Evolutionary conservation across 2,888 invertebrate species (phyloP).

Genomic region (Dioctria linearis): DNA sequence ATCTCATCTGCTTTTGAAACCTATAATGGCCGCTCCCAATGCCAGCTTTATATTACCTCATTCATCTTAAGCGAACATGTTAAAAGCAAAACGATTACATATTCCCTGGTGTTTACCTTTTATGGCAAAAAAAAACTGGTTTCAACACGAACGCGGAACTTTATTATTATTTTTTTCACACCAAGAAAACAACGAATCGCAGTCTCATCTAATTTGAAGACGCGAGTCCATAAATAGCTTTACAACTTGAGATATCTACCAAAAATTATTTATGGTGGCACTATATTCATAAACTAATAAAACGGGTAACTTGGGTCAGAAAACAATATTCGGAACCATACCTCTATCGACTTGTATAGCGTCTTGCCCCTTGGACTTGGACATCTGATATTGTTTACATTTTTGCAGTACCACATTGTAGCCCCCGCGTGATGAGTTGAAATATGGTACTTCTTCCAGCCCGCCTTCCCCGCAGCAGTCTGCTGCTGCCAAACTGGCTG

Average conservation of each 20-base stretch:
- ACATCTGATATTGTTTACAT: not conserved
- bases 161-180: too few relatives aligned
- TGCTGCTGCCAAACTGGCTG: too few relatives aligned
- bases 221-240: not conserved
- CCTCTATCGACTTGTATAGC: not conserved
- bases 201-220: too few relatives aligned
- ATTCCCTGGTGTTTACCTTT: too few relatives aligned
- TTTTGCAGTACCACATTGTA: not conserved
- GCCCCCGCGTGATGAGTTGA: not conserved
- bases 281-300: slow-evolving; percentile 9
- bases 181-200: too few relatives aligned
- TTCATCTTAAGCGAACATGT: too few relatives aligned
- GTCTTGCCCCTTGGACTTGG: not conserved
- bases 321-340: not conserved
- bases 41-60: too few relatives aligned
- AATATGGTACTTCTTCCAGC: not conserved
- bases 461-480: not conserved
- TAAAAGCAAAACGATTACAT: too few relatives aligned
- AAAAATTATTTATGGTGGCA: slow-evolving; percentile 16
- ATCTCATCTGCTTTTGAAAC: too few relatives aligned
- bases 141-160: too few relatives aligned
- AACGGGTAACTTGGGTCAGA: not conserved
- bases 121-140: too few relatives aligned
- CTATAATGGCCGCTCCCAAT: too few relatives aligned
- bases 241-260: slow-evolving; percentile 33